A percentile compares a stretch with the other conserved stretches of the same genome.
These are phyloP conservation scores for Plagiodera versicolora DNA, from an alignment of 2,888 invertebrate genomes.

Conservation along the genomic window DNA sequence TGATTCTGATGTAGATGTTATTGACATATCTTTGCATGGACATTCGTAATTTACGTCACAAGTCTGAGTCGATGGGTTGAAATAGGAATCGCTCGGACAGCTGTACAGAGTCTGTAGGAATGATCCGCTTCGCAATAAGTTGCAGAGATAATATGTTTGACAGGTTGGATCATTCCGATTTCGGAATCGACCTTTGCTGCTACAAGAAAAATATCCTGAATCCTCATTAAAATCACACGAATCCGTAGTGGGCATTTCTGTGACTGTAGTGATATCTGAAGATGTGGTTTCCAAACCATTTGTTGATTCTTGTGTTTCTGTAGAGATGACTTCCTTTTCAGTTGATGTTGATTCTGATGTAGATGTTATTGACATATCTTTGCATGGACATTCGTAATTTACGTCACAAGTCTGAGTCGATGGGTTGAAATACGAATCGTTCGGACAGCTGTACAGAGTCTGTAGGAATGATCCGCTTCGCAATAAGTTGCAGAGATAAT, in stretches of 20 bases:
- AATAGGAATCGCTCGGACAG: constrained; percentile 38
- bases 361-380: not conserved
- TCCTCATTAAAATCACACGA: constrained; percentile 2
- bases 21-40: constrained; percentile 14
- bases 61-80: constrained; percentile 48
- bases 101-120: constrained; percentile 43
- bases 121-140: constrained; percentile 41
- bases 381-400: constrained; percentile 49
- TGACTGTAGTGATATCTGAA: not conserved
- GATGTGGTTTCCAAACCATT: not conserved
- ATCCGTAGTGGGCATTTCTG: not conserved
- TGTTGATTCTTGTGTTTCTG: not conserved
- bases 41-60: constrained; percentile 56
- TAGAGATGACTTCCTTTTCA: not conserved
- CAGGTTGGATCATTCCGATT: constrained; percentile 49
- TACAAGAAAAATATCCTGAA: constrained; percentile 30
- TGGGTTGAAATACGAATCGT: constrained; percentile 50
- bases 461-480: constrained; percentile 46
- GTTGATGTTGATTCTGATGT: not conserved
- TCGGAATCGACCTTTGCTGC: constrained; percentile 54
- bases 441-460: constrained; percentile 34
- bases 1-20: not conserved
- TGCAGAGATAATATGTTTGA: constrained; percentile 38
- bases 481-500: constrained; percentile 51
- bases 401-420: constrained; percentile 50